Evolutionary conservation across 2,113 vertebrate genomes (phyloP), one percentile per base, ranked within the genome.

Genomic region (Saccopteryx bilineata): DNA sequence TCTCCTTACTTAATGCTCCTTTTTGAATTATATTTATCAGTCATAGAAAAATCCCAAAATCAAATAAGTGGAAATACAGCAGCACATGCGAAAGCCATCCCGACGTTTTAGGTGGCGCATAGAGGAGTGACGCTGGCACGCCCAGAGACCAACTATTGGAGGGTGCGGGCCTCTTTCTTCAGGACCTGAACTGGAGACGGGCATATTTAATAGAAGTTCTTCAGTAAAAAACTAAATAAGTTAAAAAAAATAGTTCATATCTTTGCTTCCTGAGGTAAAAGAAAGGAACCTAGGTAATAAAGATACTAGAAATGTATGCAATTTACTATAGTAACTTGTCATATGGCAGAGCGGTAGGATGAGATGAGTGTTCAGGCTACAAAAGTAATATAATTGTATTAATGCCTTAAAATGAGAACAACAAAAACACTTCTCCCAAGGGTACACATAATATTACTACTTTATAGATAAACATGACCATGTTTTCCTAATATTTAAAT

Each of bases 401-500:
- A 79, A 74, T 11, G n/a, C 48, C 89, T 94, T 97, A 95, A 91
- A 87, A 79, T 74, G 66, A 74, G 54, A 66, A 88, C 48, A 72
- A n/a, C 14, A 82, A 78, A 69, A 10, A 60, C n/a, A 75, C 5
- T 90, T 82, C 63, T 81, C 50, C 88, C 72, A 82, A 88, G 21
- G 86, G n/a, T 81, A 52, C 93, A 79, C 31, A 52, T n/a, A 95
- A 31, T 68, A 87, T 50, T 66, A 76, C 13, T 92, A 90, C 14
- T 95, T 95, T 85, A 89, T 80, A 89, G 76, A 84, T 63, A 90
- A 95, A 92, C 5, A 89, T 6, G 33, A 93, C 56, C 46, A 9
- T 79, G 46, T 17, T 95, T 94, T 93, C 88, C 75, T 92, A 92
- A 93, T 93, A 72, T 61, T 92, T 94, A 93, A 94, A 91, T 91